phyloP scores from a whole-genome alignment of 2,888 invertebrate genomes.

The Ctena decussata region DNA sequence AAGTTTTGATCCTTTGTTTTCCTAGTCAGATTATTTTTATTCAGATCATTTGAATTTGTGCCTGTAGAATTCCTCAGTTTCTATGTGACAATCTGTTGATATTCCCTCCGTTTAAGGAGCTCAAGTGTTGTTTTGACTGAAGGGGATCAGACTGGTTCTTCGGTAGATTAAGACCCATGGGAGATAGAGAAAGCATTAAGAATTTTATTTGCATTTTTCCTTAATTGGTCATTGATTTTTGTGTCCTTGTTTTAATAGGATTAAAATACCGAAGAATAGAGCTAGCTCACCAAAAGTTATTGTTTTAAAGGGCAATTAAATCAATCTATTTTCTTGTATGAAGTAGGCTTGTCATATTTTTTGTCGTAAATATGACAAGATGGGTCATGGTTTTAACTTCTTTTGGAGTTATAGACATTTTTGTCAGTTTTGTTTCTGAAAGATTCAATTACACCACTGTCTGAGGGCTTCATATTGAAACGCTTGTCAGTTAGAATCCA shows the following conservation, averaged over 20 bases:
- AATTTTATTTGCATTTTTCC: not conserved
- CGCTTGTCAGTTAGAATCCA: conserved; percentile 2
- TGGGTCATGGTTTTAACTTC: not conserved
- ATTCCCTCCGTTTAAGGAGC: too few relatives aligned
- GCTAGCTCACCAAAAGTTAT: not conserved
- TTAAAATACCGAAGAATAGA: not conserved
- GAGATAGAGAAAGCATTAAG: not conserved
- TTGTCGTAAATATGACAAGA: not conserved
- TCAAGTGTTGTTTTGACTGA: too few relatives aligned
- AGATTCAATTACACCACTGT: conserved; percentile 1
- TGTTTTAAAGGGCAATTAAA: conserved; percentile 2
- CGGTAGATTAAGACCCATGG: too few relatives aligned
- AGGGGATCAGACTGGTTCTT: too few relatives aligned
- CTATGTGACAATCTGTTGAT: too few relatives aligned
- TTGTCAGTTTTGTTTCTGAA: conserved; percentile 3
- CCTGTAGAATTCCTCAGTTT: too few relatives aligned
- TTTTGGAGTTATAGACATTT: not conserved
- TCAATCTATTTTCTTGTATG: not conserved
- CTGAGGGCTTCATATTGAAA: not conserved
- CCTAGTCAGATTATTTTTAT: too few relatives aligned
- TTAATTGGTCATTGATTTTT: not conserved
- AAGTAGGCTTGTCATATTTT: not conserved
- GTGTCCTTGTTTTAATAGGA: not conserved
- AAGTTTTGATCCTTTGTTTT: too few relatives aligned
- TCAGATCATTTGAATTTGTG: too few relatives aligned